Base-by-base conservation (phyloP, 1,140 invertebrate genomes). In the Habropoda laboriosa region DNA sequence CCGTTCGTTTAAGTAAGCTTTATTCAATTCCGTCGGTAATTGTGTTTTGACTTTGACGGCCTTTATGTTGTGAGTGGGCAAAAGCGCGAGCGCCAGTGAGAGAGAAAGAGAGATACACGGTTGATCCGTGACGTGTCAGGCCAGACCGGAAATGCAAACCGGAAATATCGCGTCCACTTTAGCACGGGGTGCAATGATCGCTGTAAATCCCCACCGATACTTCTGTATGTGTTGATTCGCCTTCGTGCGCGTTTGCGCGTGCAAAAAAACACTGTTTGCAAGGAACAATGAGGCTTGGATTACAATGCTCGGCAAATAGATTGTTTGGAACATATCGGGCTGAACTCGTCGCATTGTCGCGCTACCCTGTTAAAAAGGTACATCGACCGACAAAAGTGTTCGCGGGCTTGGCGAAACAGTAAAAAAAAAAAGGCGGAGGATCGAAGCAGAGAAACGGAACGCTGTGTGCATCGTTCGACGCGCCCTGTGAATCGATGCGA, bases 221-320 rank as follows among this genome's bases (percentile, higher is more conserved):
- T n/a, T n/a, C n/a, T n/a, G n/a, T 71, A 66, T 24, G 27, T 8
- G 40, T 24, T 4, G 58, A 58, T 18, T 64, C 38, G 35, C 42
- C 42, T 73, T 63, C 68, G 60, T 4, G 78, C 73, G 18, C 76
- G 79, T 81, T 85, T 80, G 83, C 81, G 30, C 57, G 58, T n/a
- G 30, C 61, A 82, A 61, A 81, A 83, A 87, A 87, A 86, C 81
- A 84, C 79, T 84, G 78, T 87, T 82, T 82, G 78, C 80, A 70
- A 85, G 71, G 82, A 88, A 89, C 87, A 89, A 90, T 90, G 83
- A 88, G 79, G 74, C 73, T 85, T 84, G 86, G 85, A 87, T 90
- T 89, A 88, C 88, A 90, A 90, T 90, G 85, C 82, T 84, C 82
- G 80, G 82, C 86, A 90, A 90, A 90, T 83, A 89, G 87, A 89